These are phyloP conservation scores for Muscidifurax raptorellus DNA, from an alignment of 1,140 invertebrate species.

Conservation along the genomic window DNA sequence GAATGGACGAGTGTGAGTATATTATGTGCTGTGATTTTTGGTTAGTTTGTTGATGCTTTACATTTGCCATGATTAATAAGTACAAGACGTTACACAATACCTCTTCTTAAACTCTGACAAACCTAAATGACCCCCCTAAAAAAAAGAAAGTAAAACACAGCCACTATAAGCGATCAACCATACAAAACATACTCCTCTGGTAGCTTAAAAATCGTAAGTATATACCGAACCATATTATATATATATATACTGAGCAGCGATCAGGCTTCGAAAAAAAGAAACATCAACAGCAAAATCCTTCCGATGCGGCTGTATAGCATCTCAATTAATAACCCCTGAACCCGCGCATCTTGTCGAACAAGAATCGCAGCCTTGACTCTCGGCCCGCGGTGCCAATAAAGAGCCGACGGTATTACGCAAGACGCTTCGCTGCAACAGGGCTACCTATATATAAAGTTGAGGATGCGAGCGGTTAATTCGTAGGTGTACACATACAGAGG, in stretches of 20 bases:
- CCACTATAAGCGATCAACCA: too few relatives aligned
- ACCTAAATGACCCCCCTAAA: too few relatives aligned
- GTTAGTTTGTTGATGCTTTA: too few relatives aligned
- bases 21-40: background rate
- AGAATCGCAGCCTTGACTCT: background rate
- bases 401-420: background rate
- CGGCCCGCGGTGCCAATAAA: background rate
- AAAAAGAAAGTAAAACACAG: too few relatives aligned
- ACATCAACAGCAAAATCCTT: background rate
- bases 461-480: background rate
- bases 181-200: too few relatives aligned
- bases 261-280: background rate
- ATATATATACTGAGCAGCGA: background rate
- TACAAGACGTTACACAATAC: too few relatives aligned
- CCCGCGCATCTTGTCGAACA: constrained; percentile 13
- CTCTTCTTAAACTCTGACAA: too few relatives aligned
- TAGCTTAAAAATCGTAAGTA: background rate
- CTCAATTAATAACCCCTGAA: constrained; percentile 30
- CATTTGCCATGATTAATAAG: too few relatives aligned
- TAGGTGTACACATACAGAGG: background rate
- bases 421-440: background rate
- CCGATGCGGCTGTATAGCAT: background rate
- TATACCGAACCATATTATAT: background rate
- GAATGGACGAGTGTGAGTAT: background rate
- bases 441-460: background rate